These are phyloP conservation scores for Acrocephalus scirpaceus DNA, from an alignment of 2,797 vertebrate genomes.

Conservation along the genomic window DNA sequence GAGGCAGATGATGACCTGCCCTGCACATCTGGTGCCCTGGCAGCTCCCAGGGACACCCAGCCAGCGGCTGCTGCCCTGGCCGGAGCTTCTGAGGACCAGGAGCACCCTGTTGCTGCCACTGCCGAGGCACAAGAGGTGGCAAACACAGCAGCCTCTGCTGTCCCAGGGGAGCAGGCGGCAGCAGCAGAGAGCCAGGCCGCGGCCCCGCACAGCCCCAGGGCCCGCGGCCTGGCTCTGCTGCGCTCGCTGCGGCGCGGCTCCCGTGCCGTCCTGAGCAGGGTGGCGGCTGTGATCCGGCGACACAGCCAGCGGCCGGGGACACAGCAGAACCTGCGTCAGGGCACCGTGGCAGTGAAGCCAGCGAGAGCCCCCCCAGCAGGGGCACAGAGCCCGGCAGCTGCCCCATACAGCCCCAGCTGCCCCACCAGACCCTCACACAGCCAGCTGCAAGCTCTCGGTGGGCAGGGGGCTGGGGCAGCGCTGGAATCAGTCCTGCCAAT, in stretches of 20 bases:
- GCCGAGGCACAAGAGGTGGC: neutral
- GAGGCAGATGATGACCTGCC: neutral
- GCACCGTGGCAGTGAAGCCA: neutral
- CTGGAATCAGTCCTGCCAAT: no score
- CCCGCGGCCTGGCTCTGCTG: no score
- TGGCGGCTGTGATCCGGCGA: no score
- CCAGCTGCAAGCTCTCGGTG: no score
- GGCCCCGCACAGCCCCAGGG: neutral
- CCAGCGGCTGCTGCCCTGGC: no score
- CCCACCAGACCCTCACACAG: accelerated
- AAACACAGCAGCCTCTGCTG: neutral
- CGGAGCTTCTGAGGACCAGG: accelerated
- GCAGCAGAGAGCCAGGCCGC: neutral
- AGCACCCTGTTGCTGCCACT: no score
- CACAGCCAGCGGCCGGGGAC: neutral
- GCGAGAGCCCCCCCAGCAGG: neutral
- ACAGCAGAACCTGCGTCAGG: no score
- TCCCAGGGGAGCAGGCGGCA: neutral
- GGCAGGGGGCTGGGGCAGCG: no score
- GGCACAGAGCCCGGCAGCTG: neutral
- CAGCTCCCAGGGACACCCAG: no score
- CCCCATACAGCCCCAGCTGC: neutral
- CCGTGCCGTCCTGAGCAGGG: no score
- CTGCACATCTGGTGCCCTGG: neutral
- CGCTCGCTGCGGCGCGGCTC: no score